Evolutionary conservation across 2,888 invertebrate species (phyloP).

Genomic region (Drosophila eohydei): DNA sequence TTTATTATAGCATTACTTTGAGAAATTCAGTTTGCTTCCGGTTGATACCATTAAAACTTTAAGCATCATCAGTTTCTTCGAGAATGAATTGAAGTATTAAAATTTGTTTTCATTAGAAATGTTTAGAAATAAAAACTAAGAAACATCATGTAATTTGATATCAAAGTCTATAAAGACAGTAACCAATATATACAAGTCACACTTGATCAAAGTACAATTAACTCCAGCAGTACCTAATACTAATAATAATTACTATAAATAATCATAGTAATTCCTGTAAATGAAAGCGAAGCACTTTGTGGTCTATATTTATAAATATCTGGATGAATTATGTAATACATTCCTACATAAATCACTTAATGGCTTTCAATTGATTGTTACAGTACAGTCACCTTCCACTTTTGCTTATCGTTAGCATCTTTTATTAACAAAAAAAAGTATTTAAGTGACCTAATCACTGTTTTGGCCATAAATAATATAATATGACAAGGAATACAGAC

Average conservation of each 20-base stretch:
- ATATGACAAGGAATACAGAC: not conserved
- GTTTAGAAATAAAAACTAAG: too few relatives aligned
- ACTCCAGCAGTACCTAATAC: not conserved
- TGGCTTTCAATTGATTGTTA: not conserved
- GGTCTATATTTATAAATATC: not conserved
- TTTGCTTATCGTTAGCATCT: not conserved
- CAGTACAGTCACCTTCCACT: not conserved
- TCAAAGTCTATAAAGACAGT: not conserved
- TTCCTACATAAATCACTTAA: not conserved
- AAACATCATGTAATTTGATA: not conserved
- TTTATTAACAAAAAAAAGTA: not conserved
- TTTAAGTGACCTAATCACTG: not conserved
- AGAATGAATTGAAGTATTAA: too few relatives aligned
- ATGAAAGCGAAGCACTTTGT: not conserved
- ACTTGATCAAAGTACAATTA: not conserved
- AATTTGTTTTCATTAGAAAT: too few relatives aligned
- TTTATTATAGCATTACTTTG: too few relatives aligned
- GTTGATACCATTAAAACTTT: not conserved
- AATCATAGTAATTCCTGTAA: not conserved
- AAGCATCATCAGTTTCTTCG: not conserved
- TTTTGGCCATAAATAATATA: not conserved
- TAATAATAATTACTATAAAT: not conserved
- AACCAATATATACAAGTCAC: not conserved
- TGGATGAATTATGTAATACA: not conserved
- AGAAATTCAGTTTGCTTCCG: too few relatives aligned